A percentile compares a stretch with the other conserved stretches of the same genome.
Conservation (phyloP, 2,113 vertebrate species). For the Poeciliopsis prolifica region DNA sequence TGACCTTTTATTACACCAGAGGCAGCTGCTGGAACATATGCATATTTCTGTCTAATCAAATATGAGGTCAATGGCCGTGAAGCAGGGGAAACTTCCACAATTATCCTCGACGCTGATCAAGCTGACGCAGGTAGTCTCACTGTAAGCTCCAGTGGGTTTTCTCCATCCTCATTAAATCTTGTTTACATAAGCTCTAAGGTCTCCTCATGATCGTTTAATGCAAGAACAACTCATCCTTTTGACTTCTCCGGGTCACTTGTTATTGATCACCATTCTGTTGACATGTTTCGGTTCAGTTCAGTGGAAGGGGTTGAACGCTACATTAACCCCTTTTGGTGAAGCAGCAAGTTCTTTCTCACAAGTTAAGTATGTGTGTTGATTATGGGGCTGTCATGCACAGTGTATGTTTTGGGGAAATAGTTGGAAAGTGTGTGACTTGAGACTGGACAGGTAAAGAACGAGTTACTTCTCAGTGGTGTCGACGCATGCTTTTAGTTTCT, state of each 20-base stretch:
- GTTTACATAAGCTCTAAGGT: conserved; percentile 25
- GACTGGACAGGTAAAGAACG: too few species aligned
- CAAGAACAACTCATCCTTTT: conserved; percentile 63
- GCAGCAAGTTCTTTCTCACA: neutral
- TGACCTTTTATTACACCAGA: conserved; percentile 8
- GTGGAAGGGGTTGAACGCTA: neutral
- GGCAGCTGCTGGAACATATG: conserved; percentile 34
- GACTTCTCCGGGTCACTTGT: conserved; percentile 62
- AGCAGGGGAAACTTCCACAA: neutral
- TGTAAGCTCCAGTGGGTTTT: conserved; percentile 12
- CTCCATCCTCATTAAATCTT: conserved; percentile 3
- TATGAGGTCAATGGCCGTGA: neutral
- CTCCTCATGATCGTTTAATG: conserved; percentile 12
- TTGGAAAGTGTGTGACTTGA: too few species aligned
- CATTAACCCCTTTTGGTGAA: neutral
- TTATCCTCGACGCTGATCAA: neutral
- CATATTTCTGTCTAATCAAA: conserved; percentile 16
- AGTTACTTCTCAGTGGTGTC: too few species aligned
- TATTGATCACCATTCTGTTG: conserved; percentile 55
- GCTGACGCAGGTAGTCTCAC: neutral
- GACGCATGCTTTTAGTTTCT: too few species aligned
- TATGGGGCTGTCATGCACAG: neutral
- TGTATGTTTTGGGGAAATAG: neutral
- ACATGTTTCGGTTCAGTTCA: neutral
- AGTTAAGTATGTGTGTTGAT: neutral